Evolutionary conservation across 1,140 invertebrate genomes (phyloP).

Genomic region (Sarcophaga peregrina): DNA sequence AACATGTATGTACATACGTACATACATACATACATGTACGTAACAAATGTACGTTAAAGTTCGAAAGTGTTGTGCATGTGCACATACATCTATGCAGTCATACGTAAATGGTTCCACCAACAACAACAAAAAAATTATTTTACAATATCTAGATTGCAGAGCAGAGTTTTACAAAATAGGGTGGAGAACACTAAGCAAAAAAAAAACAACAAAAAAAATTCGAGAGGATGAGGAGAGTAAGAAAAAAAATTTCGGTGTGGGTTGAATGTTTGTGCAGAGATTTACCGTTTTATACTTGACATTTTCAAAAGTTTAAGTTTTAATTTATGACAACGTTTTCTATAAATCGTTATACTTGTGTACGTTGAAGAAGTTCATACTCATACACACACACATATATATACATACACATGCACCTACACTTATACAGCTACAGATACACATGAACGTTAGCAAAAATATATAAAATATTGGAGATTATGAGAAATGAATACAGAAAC

Average conservation of each 20-base stretch:
- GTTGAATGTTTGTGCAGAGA: constrained; percentile 55
- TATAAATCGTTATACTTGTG: constrained; percentile 49
- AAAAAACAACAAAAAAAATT: too few relatives aligned
- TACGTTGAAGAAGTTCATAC: background rate
- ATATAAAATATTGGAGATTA: background rate
- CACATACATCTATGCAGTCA: background rate
- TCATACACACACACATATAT: background rate
- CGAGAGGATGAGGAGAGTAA: background rate
- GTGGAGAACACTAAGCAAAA: too few relatives aligned
- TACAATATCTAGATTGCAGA: too few relatives aligned
- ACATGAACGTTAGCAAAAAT: too few relatives aligned
- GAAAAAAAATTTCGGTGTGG: constrained; percentile 19
- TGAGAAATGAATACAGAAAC: background rate
- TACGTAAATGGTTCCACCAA: too few relatives aligned
- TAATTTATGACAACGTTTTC: constrained; percentile 67
- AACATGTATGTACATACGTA: too few relatives aligned
- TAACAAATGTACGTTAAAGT: too few relatives aligned
- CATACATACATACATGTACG: too few relatives aligned
- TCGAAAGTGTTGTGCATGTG: constrained; percentile 12
- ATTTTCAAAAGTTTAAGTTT: constrained; percentile 67
- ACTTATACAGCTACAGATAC: too few relatives aligned
- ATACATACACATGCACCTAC: background rate
- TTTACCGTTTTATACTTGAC: constrained; percentile 67
- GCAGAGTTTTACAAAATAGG: too few relatives aligned
- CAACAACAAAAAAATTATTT: too few relatives aligned